These are phyloP conservation scores for Panthera leo DNA, from an alignment of 2,113 vertebrate species.

Conservation along the genomic window DNA sequence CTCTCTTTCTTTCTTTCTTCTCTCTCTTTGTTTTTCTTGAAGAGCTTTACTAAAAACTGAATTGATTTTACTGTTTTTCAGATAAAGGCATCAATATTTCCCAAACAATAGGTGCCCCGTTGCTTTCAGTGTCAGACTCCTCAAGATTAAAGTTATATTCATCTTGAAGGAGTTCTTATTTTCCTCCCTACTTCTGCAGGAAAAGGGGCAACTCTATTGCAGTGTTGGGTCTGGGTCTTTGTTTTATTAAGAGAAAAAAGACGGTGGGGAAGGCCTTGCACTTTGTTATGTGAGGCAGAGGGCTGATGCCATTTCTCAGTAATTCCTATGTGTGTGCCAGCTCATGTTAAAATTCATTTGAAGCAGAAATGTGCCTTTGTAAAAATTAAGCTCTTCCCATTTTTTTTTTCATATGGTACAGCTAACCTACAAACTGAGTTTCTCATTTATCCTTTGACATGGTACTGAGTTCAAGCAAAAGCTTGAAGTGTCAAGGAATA, in stretches of 20 bases:
- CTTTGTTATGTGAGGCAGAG: neutral
- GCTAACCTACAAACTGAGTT: neutral
- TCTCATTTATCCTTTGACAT: neutral
- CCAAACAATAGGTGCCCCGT: neutral
- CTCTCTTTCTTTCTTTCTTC: too few species aligned
- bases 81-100: conserved; percentile 11
- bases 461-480: neutral
- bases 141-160: neutral
- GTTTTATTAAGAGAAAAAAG: conserved; percentile 12
- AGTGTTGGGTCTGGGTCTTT: neutral
- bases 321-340: neutral
- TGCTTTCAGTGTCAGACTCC: neutral
- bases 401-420: neutral
- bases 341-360: conserved; percentile 21
- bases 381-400: neutral
- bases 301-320: neutral
- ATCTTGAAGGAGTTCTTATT: neutral
- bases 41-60: neutral
- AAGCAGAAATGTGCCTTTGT: neutral
- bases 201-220: neutral
- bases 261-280: neutral
- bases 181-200: neutral
- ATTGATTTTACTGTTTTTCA: conserved; percentile 25
- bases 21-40: neutral
- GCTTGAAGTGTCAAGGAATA: neutral